Evolutionary conservation across 2,888 invertebrate genomes (phyloP), one percentile per base, ranked within the genome.

Genomic region (Parnassius mnemosyne): DNA sequence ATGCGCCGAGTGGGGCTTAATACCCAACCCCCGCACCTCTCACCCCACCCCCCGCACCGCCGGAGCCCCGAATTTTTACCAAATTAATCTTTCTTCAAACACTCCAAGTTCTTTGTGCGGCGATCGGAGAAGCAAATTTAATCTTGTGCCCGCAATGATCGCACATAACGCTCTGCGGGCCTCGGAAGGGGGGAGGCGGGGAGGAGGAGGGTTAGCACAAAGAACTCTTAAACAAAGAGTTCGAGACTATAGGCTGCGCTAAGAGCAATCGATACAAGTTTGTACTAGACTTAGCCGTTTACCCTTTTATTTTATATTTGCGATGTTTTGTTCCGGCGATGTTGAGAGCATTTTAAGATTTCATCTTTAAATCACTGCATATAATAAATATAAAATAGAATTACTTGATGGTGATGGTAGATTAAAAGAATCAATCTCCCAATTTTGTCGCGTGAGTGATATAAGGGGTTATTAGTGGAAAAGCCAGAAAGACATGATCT

Each of bases 41-140:
- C 34, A 16, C 1, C 53, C 57, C 53, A 42, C 47, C 11, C 11
- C 16, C n/a, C 16, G 16, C 43, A 11, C 13, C 63, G 51, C 58
- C 66, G 68, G 52, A 64, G 57, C 64, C 69, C 76, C 79, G 70
- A 84, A 82, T 80, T 85, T 87, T 85, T 80, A 64, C 83, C 79
- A 85, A 87, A 89, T 88, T 87, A 89, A 89, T 89, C 89, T 86
- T 80, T 82, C 80, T 80, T 80, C 86, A 89, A 89, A 89, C 89
- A 89, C 87, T 88, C 67, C 64, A 70, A 69, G 76, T 75, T 80
- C 83, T 84, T 85, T 85, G 83, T 79, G 71, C 74, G 77, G 71
- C 75, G 77, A 74, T 73, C 73, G 79, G 62, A 75, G 78, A 68
- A 78, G 76, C 74, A 80, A 82, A 84, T 83, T 85, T 83, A 84